These are phyloP conservation scores for Corbicula japonica DNA, from an alignment of 2,888 invertebrate genomes.

Conservation along the genomic window DNA sequence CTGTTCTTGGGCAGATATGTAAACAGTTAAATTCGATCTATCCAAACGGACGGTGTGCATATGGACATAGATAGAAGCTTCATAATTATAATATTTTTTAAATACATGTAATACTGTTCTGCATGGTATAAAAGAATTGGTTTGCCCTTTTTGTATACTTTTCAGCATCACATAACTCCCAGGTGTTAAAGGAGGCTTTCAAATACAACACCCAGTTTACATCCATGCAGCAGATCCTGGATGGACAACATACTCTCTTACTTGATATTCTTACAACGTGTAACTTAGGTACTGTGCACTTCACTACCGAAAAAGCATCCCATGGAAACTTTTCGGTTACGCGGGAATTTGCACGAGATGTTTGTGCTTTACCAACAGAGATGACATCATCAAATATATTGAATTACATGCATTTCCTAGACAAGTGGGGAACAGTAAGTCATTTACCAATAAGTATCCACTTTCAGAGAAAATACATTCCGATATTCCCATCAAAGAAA, in stretches of 20 bases:
- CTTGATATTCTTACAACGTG: constrained; percentile 9
- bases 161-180: constrained; percentile 6
- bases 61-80: too few species aligned
- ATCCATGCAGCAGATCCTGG: neutral
- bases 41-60: too few species aligned
- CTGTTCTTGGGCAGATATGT: too few species aligned
- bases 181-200: constrained; percentile 1
- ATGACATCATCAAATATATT: neutral
- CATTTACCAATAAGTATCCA: neutral
- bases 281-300: constrained; percentile 4
- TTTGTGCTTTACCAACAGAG: too few species aligned
- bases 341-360: constrained; percentile 21
- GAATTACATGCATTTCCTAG: constrained; percentile 43
- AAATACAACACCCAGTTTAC: neutral
- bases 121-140: too few species aligned
- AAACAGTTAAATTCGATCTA: too few species aligned
- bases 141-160: too few species aligned
- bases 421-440: constrained; percentile 58
- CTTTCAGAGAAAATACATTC: too few species aligned
- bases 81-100: too few species aligned
- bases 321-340: constrained; percentile 23
- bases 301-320: neutral
- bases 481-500: too few species aligned
- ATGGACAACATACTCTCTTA: neutral
- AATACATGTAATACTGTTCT: too few species aligned